Base-by-base conservation (phyloP, 2,113 vertebrate species). In the Pteronura brasiliensis region DNA sequence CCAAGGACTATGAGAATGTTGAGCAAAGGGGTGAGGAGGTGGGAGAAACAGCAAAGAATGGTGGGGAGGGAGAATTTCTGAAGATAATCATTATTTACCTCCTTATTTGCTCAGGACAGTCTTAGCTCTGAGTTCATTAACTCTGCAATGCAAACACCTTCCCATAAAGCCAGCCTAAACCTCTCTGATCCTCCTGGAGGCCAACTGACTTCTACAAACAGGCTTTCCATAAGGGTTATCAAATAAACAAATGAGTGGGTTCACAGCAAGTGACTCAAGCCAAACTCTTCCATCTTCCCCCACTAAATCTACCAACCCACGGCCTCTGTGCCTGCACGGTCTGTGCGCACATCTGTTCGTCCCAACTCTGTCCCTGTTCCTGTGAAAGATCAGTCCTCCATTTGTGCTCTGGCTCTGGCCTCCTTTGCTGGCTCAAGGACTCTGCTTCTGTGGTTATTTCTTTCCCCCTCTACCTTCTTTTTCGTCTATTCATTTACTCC, bases 281-380 rank as follows among this genome's bases (percentile, higher is more conserved):
- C 88, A 47, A 17, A 57, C 29, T 31, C 25, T 20, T 18, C 83
- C 25, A 63, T 65, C 31, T n/a, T 47, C 44, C 79, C 31, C 23
- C 52, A 23, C 25, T 61, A 63, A 1, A 34, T 29, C 18, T 7
- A 47, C n/a, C 31, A 47, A 57, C 34, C 81, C 27, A 74, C 7
- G 25, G 84, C 63, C 29, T 29, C 59, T 6, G 20, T 0, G 5
- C 74, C 21, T 0, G 3, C 14, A 4, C 1, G 25, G 12, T 29
- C 31, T n/a, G 21, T 44, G 23, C 27, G 25, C 12, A 4, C 4
- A 10, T 65, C 23, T 1, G 9, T 2, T 10, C 3, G 57, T 5
- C 13, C 71, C 36, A 39, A 34, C 31, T 7, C 23, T 25, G n/a
- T 71, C 55, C n/a, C 27, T 8, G 36, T 7, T 29, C 25, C 34